Base-by-base conservation (phyloP, 2,113 vertebrate species). In the Chiloscyllium plagiosum region DNA sequence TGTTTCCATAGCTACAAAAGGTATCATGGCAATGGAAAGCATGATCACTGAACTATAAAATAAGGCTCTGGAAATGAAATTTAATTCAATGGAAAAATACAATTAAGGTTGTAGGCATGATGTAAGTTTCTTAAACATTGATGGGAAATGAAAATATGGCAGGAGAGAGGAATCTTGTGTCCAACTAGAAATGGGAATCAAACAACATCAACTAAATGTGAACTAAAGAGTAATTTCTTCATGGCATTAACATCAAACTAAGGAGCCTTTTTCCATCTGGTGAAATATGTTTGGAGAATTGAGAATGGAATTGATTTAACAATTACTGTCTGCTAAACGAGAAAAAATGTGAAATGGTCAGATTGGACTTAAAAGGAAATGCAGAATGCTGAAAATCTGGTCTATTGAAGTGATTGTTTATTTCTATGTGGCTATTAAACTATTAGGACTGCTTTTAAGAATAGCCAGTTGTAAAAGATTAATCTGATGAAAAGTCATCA, bases 1-100 rank as follows among this genome's bases (percentile, higher is more conserved):
- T 56, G 61, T 37, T 89, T 92, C 89, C 33, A n/a, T 33, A n/a
- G 29, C n/a, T 92, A 65, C 89, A 65, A n/a, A 56, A 65, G 66
- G 37, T 29, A 61, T 17, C 15, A 92, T 20, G 4, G 29, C 56
- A 66, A 92, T 92, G 89, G 89, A 92, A 92, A 92, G 20, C 17
- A 66, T 92, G 56, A 92, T 92, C n/a, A 65, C 89, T 37, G 56
- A 66, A 17, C 89, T n/a, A 37, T 92, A 66, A 66, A 92, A 65
- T 33, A 66, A 92, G 89, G 89, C 17, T 92, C 33, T 92, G 89
- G 89, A 92, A 92, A 66, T 65, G 61, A 37, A 92, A 33, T 92
- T 66, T 92, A 65, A n/a, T 33, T 66, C 89, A 65, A 65, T 65
- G 89, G 33, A 92, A 92, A 92, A 92, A 92, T 92, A 92, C 20